Conservation (phyloP, 2,113 vertebrate genomes). For the Struthidea cinerea region DNA sequence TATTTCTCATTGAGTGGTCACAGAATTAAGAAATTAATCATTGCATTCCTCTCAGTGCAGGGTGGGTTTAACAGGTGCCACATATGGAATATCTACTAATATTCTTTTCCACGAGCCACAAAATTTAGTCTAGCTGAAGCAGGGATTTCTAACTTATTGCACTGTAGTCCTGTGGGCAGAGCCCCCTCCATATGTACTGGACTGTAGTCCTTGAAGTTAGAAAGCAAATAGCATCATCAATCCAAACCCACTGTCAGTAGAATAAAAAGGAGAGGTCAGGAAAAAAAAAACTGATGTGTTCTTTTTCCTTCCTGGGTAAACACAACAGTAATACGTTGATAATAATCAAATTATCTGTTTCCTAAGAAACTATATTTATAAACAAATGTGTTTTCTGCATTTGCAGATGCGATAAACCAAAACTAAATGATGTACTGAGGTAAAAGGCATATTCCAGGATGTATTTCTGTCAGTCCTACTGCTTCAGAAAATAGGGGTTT, state of each 20-base stretch:
- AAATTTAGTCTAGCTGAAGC: not conserved
- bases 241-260: not conserved
- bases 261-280: not conserved
- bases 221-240: not conserved
- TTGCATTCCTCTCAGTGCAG: not conserved
- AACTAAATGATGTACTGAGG: not conserved
- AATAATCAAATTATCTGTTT: not conserved
- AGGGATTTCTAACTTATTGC: not conserved
- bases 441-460: not conserved
- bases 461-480: not conserved
- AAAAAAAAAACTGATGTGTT: not conserved
- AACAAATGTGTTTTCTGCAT: not conserved
- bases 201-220: not conserved
- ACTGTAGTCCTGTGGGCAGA: not conserved
- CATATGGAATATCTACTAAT: not conserved
- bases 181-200: not conserved
- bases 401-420: not conserved
- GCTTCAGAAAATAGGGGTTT: not conserved
- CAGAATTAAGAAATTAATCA: not conserved
- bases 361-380: not conserved
- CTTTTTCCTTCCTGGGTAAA: not conserved
- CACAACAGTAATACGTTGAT: not conserved
- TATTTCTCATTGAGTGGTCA: not conserved
- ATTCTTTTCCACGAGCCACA: not conserved
- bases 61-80: not conserved